Percentiles rank a stretch among this genome's conserved stretches.
Evolutionary conservation across 2,797 vertebrate genomes (phyloP).

Genomic region (Anniella stebbinsi): DNA sequence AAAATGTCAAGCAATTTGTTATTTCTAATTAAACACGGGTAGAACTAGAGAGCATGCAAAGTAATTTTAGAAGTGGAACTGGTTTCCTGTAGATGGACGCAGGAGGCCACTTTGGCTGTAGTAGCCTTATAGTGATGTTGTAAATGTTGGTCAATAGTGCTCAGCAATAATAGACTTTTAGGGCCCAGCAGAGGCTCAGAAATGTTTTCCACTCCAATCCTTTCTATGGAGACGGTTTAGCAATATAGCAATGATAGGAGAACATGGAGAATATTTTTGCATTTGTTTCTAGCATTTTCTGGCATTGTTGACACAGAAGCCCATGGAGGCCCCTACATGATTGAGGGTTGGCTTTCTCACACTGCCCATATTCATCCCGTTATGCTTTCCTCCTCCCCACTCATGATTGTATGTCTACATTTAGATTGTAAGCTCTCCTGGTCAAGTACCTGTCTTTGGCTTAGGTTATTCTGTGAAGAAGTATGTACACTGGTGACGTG

Average conservation of each 20-base stretch:
- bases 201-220: not conserved
- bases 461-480: not conserved
- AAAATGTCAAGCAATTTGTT: slow-evolving; percentile 64
- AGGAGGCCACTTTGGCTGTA: slow-evolving; percentile 25
- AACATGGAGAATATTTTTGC: too few species aligned
- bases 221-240: not conserved
- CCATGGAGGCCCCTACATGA: not conserved
- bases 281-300: not conserved
- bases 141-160: not conserved
- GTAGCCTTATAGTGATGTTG: not conserved
- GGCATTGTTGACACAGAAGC: not conserved
- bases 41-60: slow-evolving; percentile 52
- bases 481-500: not conserved
- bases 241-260: not conserved
- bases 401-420: not conserved
- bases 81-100: not conserved
- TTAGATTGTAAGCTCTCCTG: not conserved
- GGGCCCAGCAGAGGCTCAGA: not conserved
- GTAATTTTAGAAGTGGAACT: slow-evolving; percentile 41
- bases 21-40: slow-evolving; percentile 72
- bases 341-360: not conserved
- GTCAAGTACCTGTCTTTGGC: not conserved
- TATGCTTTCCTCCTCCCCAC: not conserved
- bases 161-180: not conserved
- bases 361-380: not conserved